Evolutionary conservation across 2,113 vertebrate genomes (phyloP).

Genomic region (Cyprinodon tularosa): DNA sequence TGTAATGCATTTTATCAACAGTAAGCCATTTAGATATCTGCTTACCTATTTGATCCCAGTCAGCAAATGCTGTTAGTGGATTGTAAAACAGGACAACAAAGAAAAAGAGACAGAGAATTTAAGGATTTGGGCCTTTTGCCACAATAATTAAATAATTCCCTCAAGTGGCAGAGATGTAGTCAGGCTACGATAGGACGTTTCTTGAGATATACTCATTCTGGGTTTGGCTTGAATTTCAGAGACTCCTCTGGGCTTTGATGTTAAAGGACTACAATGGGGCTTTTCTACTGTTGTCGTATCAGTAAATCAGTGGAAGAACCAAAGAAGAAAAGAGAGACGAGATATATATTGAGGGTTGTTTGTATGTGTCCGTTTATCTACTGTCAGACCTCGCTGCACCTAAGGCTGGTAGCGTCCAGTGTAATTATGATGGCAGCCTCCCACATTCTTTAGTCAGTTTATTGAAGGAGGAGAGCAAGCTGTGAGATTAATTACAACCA

Average conservation of each 20-base stretch:
- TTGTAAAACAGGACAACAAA: slow-evolving; percentile 41
- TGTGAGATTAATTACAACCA: slow-evolving; percentile 62
- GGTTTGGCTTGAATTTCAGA: slow-evolving; percentile 46
- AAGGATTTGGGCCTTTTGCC: slow-evolving; percentile 42
- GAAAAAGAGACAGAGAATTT: slow-evolving; percentile 46
- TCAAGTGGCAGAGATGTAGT: slow-evolving; percentile 38
- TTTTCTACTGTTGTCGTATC: slow-evolving; percentile 39
- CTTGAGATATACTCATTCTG: slow-evolving; percentile 33
- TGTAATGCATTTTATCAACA: slow-evolving; percentile 32
- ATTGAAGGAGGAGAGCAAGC: slow-evolving; percentile 44
- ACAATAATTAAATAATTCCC: slow-evolving; percentile 64
- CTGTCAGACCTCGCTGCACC: slow-evolving; percentile 14
- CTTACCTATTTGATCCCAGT: slow-evolving; percentile 21
- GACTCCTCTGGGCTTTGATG: slow-evolving; percentile 31
- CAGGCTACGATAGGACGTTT: slow-evolving; percentile 44
- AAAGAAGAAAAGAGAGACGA: slow-evolving; percentile 27
- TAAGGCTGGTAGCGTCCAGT: slow-evolving; percentile 29
- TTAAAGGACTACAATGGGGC: slow-evolving; percentile 44
- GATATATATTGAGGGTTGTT: slow-evolving; percentile 28
- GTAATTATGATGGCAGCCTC: slow-evolving; percentile 36
- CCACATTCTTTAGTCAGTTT: slow-evolving; percentile 23
- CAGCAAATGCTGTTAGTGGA: slow-evolving; percentile 35
- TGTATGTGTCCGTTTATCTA: slow-evolving; percentile 19
- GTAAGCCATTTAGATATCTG: slow-evolving; percentile 43
- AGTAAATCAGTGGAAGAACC: slow-evolving; percentile 33